Evolutionary conservation across 2,888 invertebrate genomes (phyloP), one percentile per base, ranked within the genome.

Genomic region (Chrysolina americana): DNA sequence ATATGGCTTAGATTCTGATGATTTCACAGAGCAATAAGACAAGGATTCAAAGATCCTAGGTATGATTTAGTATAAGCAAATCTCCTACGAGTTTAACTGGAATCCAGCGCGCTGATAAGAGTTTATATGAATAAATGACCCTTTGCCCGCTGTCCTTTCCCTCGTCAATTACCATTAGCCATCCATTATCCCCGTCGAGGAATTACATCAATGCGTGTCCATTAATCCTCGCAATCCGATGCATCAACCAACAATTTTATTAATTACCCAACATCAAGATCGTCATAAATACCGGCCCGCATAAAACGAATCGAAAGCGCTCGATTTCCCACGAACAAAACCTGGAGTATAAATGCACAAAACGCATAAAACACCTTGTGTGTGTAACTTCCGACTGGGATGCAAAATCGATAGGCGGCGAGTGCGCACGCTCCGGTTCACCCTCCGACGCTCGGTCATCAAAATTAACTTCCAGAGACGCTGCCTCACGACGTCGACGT

Each of bases 391-490:
- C 77, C 77, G 74, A 73, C 65, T 59, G 4, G 53, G 21, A 28
- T 53, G 68, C 53, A 23, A 68, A 68, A 50, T 68, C 68, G 56
- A 53, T 59, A 59, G 36, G 3, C n/a, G 15, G 11, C 53, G 13
- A 76, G 17, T 53, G 80, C 81, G 81, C 80, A 73, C 70, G 78
- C 69, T 47, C 69, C 44, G 36, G 13, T 23, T 72, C 65, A 53
- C 76, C 75, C 69, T 65, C 70, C 59, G 70, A 71, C 64, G 41
- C 41, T 44, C 56, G 21, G 19, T 50, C 23, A 82, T 83, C 83
- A 81, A 82, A 83, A 81, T 81, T 81, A 74, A 73, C 78, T 82
- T 81, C 81, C 80, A 75, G 72, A 77, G 81, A 81, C 81, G 81
- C 80, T 80, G 75, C 74, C 79, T 23, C 76, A 75, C 80, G 79